Conservation (phyloP, 2,888 invertebrate genomes). For the Lysandra coridon region DNA sequence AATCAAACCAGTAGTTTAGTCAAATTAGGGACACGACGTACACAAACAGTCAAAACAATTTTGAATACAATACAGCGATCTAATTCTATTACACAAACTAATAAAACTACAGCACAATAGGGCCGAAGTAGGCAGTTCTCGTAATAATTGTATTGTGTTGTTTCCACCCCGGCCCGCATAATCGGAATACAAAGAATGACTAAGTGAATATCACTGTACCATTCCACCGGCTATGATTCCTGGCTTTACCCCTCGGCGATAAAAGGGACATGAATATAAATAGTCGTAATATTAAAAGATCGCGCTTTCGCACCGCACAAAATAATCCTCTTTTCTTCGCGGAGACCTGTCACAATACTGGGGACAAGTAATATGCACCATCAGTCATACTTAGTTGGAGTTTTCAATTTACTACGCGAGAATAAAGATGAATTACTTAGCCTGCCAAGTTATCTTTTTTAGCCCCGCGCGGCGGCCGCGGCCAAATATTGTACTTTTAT, state of each 20-base stretch:
- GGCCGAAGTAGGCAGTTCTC: constrained; percentile 28
- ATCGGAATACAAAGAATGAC: constrained; percentile 51
- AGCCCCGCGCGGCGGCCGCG: neutral
- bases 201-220: constrained; percentile 71
- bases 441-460: constrained; percentile 29
- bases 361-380: constrained; percentile 72
- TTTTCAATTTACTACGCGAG: constrained; percentile 75
- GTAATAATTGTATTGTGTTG: constrained; percentile 34
- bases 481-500: constrained; percentile 5
- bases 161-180: constrained; percentile 30
- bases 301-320: constrained; percentile 60
- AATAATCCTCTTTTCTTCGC: constrained; percentile 75
- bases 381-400: constrained; percentile 78
- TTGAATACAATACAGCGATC: constrained; percentile 1
- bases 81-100: constrained; percentile 21
- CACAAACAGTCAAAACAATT: neutral
- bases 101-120: constrained; percentile 25
- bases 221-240: constrained; percentile 63
- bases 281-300: constrained; percentile 74
- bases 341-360: constrained; percentile 68
- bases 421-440: constrained; percentile 72
- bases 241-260: constrained; percentile 57
- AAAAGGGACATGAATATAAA: constrained; percentile 74
- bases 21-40: neutral
- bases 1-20: neutral